A percentile compares a stretch with the other conserved stretches of the same genome.
Evolutionary conservation across 1,140 invertebrate species (phyloP).

Genomic region (Uloborus diversus): DNA sequence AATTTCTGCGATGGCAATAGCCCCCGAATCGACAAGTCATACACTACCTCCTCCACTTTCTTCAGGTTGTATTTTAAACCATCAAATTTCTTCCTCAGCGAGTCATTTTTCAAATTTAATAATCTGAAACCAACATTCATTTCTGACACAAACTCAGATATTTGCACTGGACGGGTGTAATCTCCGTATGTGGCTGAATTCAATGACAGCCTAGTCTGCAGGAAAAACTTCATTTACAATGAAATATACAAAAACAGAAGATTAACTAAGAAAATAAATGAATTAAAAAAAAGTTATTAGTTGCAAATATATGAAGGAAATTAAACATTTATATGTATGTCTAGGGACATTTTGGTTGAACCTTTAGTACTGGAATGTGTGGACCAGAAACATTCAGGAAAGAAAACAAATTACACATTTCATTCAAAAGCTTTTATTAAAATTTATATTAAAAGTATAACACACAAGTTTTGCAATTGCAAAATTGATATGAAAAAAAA

Average conservation of each 20-base stretch:
- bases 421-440: no score
- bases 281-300: no score
- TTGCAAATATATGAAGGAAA: no score
- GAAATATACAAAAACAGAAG: background rate
- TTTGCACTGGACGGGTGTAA: slow-evolving; percentile 80
- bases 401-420: no score
- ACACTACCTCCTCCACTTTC: slow-evolving; percentile 94
- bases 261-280: no score
- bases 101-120: slow-evolving; percentile 91
- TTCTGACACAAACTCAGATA: slow-evolving; percentile 85
- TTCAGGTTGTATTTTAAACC: slow-evolving; percentile 92
- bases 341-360: no score
- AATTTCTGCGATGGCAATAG: slow-evolving; percentile 66
- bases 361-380: no score
- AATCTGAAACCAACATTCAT: slow-evolving; percentile 87
- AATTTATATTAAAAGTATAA: slow-evolving; percentile 16
- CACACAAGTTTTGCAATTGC: no score
- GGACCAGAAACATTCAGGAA: no score
- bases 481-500: no score
- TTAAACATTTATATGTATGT: no score
- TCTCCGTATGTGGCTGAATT: slow-evolving; percentile 89
- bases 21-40: slow-evolving; percentile 88
- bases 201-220: slow-evolving; percentile 80
- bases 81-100: slow-evolving; percentile 86
- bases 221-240: slow-evolving; percentile 48